Percentiles rank a stretch among this genome's conserved stretches.
Conservation (phyloP, 2,797 vertebrate species). For the Salmo trutta region DNA sequence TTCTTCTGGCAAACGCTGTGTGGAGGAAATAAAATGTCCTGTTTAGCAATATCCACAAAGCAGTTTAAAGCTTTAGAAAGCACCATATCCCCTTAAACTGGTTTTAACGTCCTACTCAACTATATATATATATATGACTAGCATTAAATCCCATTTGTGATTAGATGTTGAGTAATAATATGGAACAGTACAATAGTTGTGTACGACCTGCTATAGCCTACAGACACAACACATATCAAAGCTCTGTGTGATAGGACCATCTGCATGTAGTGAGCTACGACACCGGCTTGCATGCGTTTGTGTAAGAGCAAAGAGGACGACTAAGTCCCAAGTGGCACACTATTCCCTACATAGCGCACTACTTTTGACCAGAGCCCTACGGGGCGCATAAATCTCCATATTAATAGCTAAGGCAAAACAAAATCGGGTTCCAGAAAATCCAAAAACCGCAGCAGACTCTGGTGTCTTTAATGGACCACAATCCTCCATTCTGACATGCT, state of each 20-base stretch:
- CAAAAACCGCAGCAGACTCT: constrained; percentile 52
- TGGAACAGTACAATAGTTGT: background rate
- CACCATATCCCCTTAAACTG: constrained; percentile 28
- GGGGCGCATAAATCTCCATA: background rate
- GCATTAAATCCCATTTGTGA: background rate
- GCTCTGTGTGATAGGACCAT: constrained; percentile 44
- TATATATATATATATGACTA: background rate
- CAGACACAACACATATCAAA: constrained; percentile 15
- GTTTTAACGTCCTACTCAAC: constrained; percentile 22
- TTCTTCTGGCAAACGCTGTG: background rate
- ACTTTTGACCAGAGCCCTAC: too few relatives aligned
- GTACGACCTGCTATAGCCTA: too few relatives aligned
- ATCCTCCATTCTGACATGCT: constrained; percentile 68
- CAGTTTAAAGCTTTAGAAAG: constrained; percentile 13
- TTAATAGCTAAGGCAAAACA: constrained; percentile 17
- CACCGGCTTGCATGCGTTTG: constrained; percentile 30
- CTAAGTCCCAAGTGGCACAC: background rate
- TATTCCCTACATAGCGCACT: background rate
- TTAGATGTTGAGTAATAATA: constrained; percentile 38
- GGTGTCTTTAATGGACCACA: constrained; percentile 81
- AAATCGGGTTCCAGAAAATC: constrained; percentile 5
- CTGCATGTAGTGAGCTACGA: constrained; percentile 46
- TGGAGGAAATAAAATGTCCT: constrained; percentile 4
- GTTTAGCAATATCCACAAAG: constrained; percentile 7
- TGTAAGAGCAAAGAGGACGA: constrained; percentile 42